A percentile compares a stretch with the other conserved stretches of the same genome.
phyloP scores from a whole-genome alignment of 1,140 invertebrate genomes.

The Camponotus vicinus region DNA sequence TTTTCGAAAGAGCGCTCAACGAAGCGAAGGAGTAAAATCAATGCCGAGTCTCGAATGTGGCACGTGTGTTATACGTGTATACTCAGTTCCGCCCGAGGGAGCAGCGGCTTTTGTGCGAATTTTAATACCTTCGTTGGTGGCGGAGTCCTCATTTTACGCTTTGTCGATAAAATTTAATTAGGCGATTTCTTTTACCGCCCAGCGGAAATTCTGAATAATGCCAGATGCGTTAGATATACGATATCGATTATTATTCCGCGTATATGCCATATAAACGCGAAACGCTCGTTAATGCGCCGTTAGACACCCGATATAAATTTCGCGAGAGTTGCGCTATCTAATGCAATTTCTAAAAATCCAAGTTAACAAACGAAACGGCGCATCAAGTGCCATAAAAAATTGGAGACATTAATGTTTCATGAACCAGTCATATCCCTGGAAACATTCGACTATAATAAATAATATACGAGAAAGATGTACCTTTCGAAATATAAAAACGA shows the following conservation, averaged over 20 bases:
- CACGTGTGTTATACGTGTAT: slow-evolving; percentile 31
- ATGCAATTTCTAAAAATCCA: slow-evolving; percentile 18
- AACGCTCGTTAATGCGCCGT: slow-evolving; percentile 48
- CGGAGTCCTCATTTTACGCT: slow-evolving; percentile 61
- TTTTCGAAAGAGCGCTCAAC: slow-evolving; percentile 22
- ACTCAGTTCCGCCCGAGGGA: slow-evolving; percentile 36
- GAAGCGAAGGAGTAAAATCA: slow-evolving; percentile 46
- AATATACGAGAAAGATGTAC: background rate
- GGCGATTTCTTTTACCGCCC: slow-evolving; percentile 41
- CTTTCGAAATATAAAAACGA: background rate
- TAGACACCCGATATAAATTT: slow-evolving; percentile 46
- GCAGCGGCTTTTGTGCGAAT: slow-evolving; percentile 43
- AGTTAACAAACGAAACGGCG: slow-evolving; percentile 4
- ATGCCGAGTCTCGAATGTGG: slow-evolving; percentile 32
- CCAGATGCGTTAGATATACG: slow-evolving; percentile 49
- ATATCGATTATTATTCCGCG: slow-evolving; percentile 57
- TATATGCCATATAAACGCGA: slow-evolving; percentile 21
- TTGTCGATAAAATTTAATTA: slow-evolving; percentile 67
- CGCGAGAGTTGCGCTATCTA: background rate
- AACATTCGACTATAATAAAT: no score
- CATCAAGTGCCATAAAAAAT: background rate
- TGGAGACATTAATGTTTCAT: background rate
- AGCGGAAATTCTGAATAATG: slow-evolving; percentile 39
- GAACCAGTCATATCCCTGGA: no score
- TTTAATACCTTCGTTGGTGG: slow-evolving; percentile 32